phyloP scores from a whole-genome alignment of 2,113 vertebrate genomes.

The Melozone crissalis region DNA sequence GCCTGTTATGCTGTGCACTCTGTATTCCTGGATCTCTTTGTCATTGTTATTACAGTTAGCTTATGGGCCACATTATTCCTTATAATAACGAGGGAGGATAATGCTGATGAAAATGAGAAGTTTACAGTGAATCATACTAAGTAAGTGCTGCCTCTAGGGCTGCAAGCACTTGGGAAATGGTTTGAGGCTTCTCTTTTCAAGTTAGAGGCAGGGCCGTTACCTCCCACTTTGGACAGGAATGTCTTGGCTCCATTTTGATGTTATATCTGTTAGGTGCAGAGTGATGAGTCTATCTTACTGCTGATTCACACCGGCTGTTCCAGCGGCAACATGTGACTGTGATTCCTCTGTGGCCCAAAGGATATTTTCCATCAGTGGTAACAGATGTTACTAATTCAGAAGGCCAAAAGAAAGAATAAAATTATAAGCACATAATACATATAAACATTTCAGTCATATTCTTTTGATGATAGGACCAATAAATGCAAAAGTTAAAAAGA shows the following conservation, averaged over 20 bases:
- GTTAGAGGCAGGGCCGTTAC: neutral
- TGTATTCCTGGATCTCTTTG: neutral
- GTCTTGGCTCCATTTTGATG: constrained; percentile 67
- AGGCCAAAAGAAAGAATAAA: constrained; percentile 51
- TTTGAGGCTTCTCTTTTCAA: constrained; percentile 24
- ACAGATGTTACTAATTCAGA: constrained; percentile 69
- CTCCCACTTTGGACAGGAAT: constrained; percentile 71
- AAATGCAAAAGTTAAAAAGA: neutral
- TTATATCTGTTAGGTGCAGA: constrained; percentile 73
- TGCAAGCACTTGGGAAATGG: neutral
- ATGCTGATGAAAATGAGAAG: neutral
- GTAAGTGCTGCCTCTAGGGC: neutral
- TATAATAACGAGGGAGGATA: neutral
- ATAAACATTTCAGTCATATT: constrained; percentile 17
- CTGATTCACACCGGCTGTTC: constrained; percentile 69
- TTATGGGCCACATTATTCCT: neutral
- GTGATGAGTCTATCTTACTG: constrained; percentile 73
- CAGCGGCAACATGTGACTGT: constrained; percentile 60
- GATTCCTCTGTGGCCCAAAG: constrained; percentile 63
- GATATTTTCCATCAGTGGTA: constrained; percentile 69
- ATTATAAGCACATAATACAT: constrained; percentile 34
- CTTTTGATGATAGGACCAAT: neutral
- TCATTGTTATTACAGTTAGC: neutral
- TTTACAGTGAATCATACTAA: neutral
- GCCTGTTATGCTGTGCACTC: neutral